Percentiles rank a stretch among this genome's conserved stretches.
Conservation (phyloP, 2,113 vertebrate species). For the Apteryx owenii region DNA sequence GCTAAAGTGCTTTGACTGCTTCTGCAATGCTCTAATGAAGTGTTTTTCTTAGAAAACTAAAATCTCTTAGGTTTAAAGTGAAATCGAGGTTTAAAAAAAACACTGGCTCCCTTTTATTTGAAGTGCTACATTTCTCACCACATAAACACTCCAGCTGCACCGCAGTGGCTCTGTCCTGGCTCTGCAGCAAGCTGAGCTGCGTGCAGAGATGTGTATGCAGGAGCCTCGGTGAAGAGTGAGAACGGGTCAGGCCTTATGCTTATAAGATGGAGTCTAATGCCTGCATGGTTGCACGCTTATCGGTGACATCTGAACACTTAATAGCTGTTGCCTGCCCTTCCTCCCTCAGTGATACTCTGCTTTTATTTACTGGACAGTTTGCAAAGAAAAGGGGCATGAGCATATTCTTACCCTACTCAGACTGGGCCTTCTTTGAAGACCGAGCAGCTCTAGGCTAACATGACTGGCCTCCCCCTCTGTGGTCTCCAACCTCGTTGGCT, state of each 20-base stretch:
- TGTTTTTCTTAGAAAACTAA: background rate
- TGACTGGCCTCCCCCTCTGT: background rate
- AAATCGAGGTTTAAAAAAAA: background rate
- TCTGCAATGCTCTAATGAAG: background rate
- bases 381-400: background rate
- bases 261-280: background rate
- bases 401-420: background rate
- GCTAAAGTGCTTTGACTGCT: background rate
- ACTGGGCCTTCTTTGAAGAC: background rate
- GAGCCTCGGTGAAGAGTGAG: background rate
- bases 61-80: background rate
- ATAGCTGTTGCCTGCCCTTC: background rate
- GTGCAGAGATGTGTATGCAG: rapidly evolving
- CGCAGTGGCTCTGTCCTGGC: background rate
- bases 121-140: background rate
- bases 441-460: background rate
- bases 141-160: background rate
- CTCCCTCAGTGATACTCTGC: background rate
- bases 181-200: background rate
- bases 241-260: too few species aligned
- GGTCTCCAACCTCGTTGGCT: background rate
- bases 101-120: background rate
- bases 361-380: background rate
- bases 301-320: background rate
- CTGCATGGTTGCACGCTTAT: background rate